Evolutionary conservation across 2,888 invertebrate species (phyloP).

Genomic region (Lobophora halterata): DNA sequence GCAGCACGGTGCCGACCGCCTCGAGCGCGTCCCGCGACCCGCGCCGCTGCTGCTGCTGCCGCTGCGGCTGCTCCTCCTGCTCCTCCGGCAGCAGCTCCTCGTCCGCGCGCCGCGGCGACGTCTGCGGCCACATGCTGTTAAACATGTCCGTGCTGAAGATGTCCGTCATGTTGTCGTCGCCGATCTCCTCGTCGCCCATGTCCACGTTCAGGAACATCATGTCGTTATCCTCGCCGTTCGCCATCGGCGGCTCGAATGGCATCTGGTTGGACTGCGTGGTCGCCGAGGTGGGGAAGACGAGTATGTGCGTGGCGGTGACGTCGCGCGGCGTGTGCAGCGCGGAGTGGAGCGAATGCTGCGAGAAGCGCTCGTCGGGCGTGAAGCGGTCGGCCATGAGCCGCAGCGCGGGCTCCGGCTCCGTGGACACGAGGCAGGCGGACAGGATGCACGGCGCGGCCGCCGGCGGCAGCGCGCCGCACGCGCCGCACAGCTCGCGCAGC

Average conservation of each 20-base stretch:
- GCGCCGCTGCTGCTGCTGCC: constrained; percentile 35
- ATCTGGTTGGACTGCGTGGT: constrained; percentile 85
- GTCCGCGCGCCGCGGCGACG: constrained; percentile 43
- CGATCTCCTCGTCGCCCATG: constrained; percentile 76
- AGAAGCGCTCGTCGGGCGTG: constrained; percentile 96
- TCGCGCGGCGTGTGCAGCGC: constrained; percentile 97
- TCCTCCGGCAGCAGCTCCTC: constrained; percentile 44
- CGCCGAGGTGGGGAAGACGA: constrained; percentile 97
- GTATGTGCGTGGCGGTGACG: constrained; percentile 97
- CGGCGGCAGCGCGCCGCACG: constrained; percentile 91
- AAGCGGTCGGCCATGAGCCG: constrained; percentile 96
- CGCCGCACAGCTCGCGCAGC: constrained; percentile 94
- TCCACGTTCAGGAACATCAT: constrained; percentile 71
- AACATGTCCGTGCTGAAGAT: constrained; percentile 86
- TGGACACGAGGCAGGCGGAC: constrained; percentile 98
- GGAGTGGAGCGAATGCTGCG: constrained; percentile 92
- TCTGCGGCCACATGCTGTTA: constrained; percentile 71
- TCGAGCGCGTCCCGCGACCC: constrained; percentile 61
- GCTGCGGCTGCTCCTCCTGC: constrained; percentile 44
- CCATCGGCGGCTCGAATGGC: constrained; percentile 69
- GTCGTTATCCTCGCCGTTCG: constrained; percentile 73
- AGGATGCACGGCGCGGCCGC: constrained; percentile 94
- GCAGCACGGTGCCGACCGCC: constrained; percentile 93
- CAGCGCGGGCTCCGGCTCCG: constrained; percentile 94
- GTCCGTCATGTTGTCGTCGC: constrained; percentile 86